Conservation (phyloP, 2,797 vertebrate genomes). For the Esox lucius region DNA sequence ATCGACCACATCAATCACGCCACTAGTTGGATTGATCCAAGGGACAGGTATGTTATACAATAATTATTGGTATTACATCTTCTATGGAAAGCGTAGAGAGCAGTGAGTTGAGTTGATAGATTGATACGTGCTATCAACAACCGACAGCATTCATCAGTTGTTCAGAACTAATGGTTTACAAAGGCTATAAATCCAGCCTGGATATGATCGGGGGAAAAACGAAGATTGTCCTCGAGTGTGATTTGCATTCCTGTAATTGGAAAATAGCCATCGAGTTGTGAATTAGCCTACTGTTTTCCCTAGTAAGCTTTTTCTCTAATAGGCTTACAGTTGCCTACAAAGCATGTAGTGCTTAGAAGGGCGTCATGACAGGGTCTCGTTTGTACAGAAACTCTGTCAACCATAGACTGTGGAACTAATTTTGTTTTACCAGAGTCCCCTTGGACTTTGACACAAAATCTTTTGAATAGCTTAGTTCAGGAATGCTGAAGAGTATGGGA, state of each 20-base stretch:
- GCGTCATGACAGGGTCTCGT: slow-evolving; percentile 6
- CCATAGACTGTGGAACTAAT: slow-evolving; percentile 17
- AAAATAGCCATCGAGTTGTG: slow-evolving; percentile 32
- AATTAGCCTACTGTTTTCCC: slow-evolving; percentile 10
- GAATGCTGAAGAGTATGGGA: slow-evolving; percentile 58
- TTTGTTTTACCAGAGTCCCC: slow-evolving; percentile 51
- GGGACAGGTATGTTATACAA: slow-evolving; percentile 84
- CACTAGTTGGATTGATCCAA: slow-evolving; percentile 96
- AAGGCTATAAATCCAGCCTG: too few species aligned
- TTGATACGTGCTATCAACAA: background rate
- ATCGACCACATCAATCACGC: slow-evolving; percentile 90
- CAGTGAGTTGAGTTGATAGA: background rate
- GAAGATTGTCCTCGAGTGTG: background rate
- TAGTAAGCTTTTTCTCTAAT: slow-evolving; percentile 32
- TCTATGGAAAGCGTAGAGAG: background rate
- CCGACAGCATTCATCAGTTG: background rate
- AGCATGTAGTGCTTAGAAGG: slow-evolving; percentile 21
- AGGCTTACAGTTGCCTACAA: slow-evolving; percentile 33
- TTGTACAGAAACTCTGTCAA: slow-evolving; percentile 22
- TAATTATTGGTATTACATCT: slow-evolving; percentile 4
- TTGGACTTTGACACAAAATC: slow-evolving; percentile 72
- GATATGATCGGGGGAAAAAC: background rate
- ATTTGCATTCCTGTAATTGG: slow-evolving; percentile 34
- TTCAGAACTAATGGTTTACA: too few species aligned
- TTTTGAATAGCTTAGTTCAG: slow-evolving; percentile 62